Conservation (phyloP, 1,140 invertebrate genomes). For the Sycobia sp. region DNA sequence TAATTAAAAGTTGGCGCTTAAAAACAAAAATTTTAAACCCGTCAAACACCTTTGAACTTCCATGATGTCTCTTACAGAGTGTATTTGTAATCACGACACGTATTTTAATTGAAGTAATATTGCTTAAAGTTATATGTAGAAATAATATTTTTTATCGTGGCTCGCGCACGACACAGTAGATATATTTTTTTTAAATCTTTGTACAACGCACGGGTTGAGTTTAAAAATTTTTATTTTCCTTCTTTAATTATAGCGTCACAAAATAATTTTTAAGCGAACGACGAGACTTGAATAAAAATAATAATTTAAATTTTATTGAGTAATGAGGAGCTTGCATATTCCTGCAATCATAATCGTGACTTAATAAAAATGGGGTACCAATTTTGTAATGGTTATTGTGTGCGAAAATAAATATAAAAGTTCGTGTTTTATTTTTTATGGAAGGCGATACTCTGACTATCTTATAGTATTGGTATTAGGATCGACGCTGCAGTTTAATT, state of each 20-base stretch:
- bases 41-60: no score
- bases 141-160: no score
- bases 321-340: constrained; percentile 19
- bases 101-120: no score
- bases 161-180: no score
- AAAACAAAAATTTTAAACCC: no score
- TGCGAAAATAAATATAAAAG: constrained; percentile 15
- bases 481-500: constrained; percentile 8
- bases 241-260: constrained; percentile 12
- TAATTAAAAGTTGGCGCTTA: no score
- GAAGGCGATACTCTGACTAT: constrained; percentile 15
- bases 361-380: constrained; percentile 26
- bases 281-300: background rate
- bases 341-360: constrained; percentile 19
- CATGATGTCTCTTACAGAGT: no score
- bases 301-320: constrained; percentile 11
- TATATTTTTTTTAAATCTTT: no score
- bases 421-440: constrained; percentile 22
- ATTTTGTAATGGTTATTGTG: constrained; percentile 26
- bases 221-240: constrained; percentile 10
- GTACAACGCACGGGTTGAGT: constrained; percentile 12
- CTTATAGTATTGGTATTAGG: constrained; percentile 23
- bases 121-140: no score
- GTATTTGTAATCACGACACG: no score
- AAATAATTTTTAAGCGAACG: constrained; percentile 6